Conservation (phyloP, 2,888 invertebrate species). For the Acanthosoma haemorrhoidale region DNA sequence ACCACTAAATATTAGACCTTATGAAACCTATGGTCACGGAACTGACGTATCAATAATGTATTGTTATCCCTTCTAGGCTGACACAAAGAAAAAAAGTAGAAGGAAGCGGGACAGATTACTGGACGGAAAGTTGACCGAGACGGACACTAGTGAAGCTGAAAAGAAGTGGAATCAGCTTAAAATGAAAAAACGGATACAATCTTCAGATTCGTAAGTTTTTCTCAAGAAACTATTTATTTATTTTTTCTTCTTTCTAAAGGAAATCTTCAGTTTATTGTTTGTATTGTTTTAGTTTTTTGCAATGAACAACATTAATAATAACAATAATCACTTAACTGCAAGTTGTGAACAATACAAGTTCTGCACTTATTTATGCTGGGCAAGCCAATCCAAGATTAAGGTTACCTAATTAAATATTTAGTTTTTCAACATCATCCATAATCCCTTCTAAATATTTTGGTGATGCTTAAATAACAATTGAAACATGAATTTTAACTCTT, state of each 20-base stretch:
- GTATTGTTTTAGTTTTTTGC: background rate
- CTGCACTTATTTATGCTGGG: too few species aligned
- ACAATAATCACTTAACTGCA: too few species aligned
- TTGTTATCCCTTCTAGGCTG: slow-evolving; percentile 2
- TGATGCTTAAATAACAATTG: too few species aligned
- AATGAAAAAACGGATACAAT: slow-evolving; percentile 29
- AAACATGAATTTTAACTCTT: too few species aligned
- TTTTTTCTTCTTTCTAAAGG: background rate
- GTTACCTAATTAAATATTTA: too few species aligned
- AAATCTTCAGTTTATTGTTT: background rate
- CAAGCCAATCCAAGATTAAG: too few species aligned
- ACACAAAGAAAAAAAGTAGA: slow-evolving; percentile 3
- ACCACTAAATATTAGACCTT: too few species aligned
- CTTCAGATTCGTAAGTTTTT: slow-evolving; percentile 22
- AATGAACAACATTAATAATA: background rate
- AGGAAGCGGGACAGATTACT: slow-evolving; percentile 32
- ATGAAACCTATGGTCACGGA: background rate
- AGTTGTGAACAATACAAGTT: too few species aligned
- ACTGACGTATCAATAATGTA: background rate
- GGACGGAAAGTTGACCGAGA: slow-evolving; percentile 34
- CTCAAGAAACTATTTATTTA: background rate
- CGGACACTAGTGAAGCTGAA: slow-evolving; percentile 36
- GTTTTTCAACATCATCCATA: too few species aligned
- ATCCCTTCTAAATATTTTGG: too few species aligned
- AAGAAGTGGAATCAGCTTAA: slow-evolving; percentile 27